Percentiles rank a stretch among this genome's conserved stretches.
phyloP scores from a whole-genome alignment of 2,797 vertebrate genomes.

The Sorex maritimensis region DNA sequence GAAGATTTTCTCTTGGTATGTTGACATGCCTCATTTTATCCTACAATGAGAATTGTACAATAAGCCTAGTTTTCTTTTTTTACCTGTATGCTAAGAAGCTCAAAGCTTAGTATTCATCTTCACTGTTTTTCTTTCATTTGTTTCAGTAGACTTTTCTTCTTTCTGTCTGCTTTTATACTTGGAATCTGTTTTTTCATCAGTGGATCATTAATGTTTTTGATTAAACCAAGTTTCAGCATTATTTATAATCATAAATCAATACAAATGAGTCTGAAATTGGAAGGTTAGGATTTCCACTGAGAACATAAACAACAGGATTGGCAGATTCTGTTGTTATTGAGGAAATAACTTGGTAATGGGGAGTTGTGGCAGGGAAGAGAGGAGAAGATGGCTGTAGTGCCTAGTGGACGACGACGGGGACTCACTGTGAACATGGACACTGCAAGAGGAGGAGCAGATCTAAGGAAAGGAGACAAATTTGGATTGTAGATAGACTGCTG shows the following conservation, averaged over 20 bases:
- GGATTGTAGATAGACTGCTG: background rate
- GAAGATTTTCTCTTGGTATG: background rate
- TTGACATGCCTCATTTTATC: background rate
- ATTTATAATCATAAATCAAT: conserved; percentile 20
- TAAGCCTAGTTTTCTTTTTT: conserved; percentile 29
- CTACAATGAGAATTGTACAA: background rate
- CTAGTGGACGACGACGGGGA: background rate
- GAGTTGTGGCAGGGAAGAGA: background rate
- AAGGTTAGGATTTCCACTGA: background rate
- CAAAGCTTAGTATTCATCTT: conserved; percentile 12
- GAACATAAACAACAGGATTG: background rate
- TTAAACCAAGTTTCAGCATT: background rate
- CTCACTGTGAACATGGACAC: fast-evolving
- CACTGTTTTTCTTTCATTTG: background rate
- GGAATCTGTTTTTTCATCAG: conserved; percentile 32
- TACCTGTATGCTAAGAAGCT: background rate
- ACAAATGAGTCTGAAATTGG: background rate
- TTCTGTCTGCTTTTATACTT: background rate
- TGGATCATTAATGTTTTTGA: conserved; percentile 18
- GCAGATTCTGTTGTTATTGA: background rate
- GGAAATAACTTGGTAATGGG: background rate
- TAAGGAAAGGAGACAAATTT: background rate
- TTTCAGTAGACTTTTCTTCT: conserved; percentile 48
- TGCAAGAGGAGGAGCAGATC: background rate
- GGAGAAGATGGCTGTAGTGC: too few relatives aligned